These are phyloP conservation scores for Drosophila auraria DNA, from an alignment of 1,140 invertebrate genomes.

Conservation along the genomic window DNA sequence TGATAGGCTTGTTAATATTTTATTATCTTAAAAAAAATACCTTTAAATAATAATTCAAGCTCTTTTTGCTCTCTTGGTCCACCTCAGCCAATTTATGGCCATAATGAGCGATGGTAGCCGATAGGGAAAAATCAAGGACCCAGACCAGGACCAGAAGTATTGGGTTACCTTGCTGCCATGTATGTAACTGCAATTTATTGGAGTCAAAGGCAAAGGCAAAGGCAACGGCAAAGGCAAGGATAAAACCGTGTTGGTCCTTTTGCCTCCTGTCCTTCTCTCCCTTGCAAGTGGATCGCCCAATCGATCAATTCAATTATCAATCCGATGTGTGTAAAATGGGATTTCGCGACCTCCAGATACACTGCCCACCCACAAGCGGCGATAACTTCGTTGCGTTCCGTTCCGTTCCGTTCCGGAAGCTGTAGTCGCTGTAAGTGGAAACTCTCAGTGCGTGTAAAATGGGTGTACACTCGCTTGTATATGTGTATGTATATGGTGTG, in stretches of 20 bases:
- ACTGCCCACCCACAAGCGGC: background rate
- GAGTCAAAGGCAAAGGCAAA: slow-evolving; percentile 12
- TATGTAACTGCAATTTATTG: slow-evolving; percentile 23
- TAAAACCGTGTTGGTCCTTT: too few relatives aligned
- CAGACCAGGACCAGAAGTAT: background rate
- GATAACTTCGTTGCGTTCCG: slow-evolving; percentile 23
- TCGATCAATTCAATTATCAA: slow-evolving; percentile 48
- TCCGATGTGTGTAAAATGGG: slow-evolving; percentile 7
- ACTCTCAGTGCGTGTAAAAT: slow-evolving; percentile 75
- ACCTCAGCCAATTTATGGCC: background rate
- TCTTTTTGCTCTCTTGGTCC: background rate
- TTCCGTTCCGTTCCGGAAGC: slow-evolving; percentile 14
- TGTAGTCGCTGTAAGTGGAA: slow-evolving; percentile 59
- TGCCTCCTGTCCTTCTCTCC: background rate
- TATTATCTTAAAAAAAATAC: too few relatives aligned
- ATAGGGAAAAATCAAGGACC: background rate
- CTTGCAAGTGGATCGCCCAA: slow-evolving; percentile 12
- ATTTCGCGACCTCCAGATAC: background rate
- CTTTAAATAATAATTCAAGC: background rate
- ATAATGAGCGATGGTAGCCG: slow-evolving; percentile 4
- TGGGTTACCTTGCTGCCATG: slow-evolving; percentile 1
- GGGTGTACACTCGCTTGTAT: slow-evolving; percentile 10
- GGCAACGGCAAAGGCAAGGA: background rate
- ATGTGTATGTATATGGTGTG: slow-evolving; percentile 23
- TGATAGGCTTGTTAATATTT: too few relatives aligned